A percentile compares a stretch with the other conserved stretches of the same genome.
Evolutionary conservation across 2,797 vertebrate genomes (phyloP).

Genomic region (Hipposideros larvatus): DNA sequence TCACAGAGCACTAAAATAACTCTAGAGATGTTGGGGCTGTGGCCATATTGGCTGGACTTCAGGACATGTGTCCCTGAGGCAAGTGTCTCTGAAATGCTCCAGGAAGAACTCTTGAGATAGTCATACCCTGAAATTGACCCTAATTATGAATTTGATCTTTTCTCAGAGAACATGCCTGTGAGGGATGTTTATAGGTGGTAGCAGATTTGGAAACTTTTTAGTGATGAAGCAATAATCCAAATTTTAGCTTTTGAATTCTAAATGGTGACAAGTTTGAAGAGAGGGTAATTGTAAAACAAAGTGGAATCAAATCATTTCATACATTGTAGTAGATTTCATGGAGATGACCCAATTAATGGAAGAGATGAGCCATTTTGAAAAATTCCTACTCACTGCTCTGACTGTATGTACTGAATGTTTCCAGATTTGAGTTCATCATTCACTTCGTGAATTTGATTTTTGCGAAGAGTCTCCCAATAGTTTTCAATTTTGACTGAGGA

Average conservation of each 20-base stretch:
- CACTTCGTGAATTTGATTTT: constrained; percentile 40
- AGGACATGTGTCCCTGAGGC: not conserved
- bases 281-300: not conserved
- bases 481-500: constrained; percentile 35
- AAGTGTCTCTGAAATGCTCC: not conserved
- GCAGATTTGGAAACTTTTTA: not conserved
- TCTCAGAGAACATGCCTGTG: not conserved
- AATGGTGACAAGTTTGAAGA: not conserved
- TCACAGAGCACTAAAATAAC: not conserved
- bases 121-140: not conserved
- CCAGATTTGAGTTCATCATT: not conserved
- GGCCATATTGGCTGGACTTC: not conserved
- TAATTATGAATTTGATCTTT: constrained; percentile 35
- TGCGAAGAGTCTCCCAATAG: not conserved
- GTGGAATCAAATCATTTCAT: not conserved
- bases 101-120: not conserved
- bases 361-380: not conserved
- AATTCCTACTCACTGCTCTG: not conserved
- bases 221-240: not conserved
- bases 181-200: not conserved
- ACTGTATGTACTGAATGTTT: not conserved
- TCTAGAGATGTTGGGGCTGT: not conserved
- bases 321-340: not conserved
- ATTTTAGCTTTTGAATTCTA: constrained; percentile 32
- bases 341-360: not conserved